Base-by-base conservation (phyloP, 2,113 vertebrate species). In the Oreochromis niloticus region DNA sequence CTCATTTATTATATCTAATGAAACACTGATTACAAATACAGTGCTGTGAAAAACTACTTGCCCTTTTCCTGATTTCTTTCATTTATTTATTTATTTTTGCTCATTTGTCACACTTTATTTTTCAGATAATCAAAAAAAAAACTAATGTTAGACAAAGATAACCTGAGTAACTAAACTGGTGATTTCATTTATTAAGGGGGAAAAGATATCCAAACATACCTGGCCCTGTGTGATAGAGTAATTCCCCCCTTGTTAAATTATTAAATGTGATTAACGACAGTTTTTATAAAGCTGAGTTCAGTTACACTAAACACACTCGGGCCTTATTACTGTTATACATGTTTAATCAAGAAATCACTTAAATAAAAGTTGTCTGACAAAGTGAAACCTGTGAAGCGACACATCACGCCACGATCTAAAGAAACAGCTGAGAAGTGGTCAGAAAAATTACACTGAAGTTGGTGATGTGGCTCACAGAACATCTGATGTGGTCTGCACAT, bases 81-180 rank as follows among this genome's bases (percentile, higher is more conserved):
- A 34, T 34, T n/a, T n/a, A 2, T 39, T 39, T 66, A 0, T 0
- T 66, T 36, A 0, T 66, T 7, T n/a, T 2, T 39, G 1, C 0
- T 39, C 19, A 66, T 66, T 66, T 66, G 34, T 66, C 39, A 66
- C 10, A 66, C 10, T 22, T 66, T 5, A 5, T 13, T 36, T 66
- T 39, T 66, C 32, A 13, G 61, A 66, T 3, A n/a, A 66, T 66
- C 10, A n/a, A 66, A 39, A 39, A 8, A 19, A 63, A 36, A 61
- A 22, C 1, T 39, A 39, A 39, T 10, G 9, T 39, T 39, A 10
- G 61, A 19, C 61, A 68, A 68, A 8, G 6, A 68, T 39, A 39
- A 22, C 61, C 19, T 13, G 61, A 68, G 34, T 68, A 68, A 39
- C 9, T 22, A 66, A 66, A 39, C 34, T 66, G 32, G 3, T 0